Conservation (phyloP, 2,888 invertebrate genomes). For the Odontomyia ornata region DNA sequence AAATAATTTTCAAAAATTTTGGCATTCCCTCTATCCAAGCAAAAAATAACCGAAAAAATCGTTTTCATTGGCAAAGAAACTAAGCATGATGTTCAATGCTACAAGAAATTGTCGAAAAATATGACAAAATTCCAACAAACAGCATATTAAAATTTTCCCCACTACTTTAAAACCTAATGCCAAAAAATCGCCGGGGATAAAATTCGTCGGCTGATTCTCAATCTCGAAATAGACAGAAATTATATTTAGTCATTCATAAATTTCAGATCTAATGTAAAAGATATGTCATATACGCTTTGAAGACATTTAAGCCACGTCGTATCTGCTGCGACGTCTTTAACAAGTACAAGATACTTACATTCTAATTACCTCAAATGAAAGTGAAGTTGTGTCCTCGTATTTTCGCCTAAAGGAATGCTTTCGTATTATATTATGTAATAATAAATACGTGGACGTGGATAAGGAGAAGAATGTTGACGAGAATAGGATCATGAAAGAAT, state of each 20-base stretch:
- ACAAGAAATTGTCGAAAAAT: neutral
- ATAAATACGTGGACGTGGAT: neutral
- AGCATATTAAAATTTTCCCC: neutral
- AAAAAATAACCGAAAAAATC: no score
- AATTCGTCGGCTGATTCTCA: neutral
- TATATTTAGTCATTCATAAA: constrained; percentile 38
- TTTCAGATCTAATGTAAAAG: neutral
- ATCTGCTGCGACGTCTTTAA: neutral
- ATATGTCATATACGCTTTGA: neutral
- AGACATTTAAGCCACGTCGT: neutral
- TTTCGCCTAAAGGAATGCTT: neutral
- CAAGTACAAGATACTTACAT: neutral
- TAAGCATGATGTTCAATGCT: neutral
- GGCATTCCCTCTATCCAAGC: no score
- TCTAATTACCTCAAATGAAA: constrained; percentile 11
- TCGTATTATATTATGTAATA: neutral
- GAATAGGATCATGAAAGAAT: neutral
- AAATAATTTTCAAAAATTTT: no score
- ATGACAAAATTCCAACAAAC: neutral
- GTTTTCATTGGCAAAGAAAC: no score
- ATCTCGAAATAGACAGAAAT: constrained; percentile 7
- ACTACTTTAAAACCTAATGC: neutral
- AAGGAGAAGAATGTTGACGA: constrained; percentile 2
- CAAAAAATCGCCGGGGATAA: neutral
- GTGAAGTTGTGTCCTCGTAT: neutral